Conservation (phyloP, 2,888 invertebrate genomes). For the Argynnis bischoffii region DNA sequence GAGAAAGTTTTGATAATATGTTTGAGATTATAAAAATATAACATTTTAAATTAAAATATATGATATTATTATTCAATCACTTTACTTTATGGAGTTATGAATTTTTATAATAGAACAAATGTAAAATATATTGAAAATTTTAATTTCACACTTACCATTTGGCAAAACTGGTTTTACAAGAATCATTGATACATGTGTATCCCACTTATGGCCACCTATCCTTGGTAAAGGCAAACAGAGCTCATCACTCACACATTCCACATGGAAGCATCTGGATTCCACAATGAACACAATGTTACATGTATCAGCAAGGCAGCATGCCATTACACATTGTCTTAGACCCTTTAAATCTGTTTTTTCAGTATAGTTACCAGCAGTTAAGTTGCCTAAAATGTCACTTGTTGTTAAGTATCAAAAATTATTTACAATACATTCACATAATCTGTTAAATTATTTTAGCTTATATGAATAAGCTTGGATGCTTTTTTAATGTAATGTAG, state of each 20-base stretch:
- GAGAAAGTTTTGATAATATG: too few relatives aligned
- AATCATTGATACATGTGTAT: conserved; percentile 88
- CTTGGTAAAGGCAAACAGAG: conserved; percentile 86
- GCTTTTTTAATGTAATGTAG: too few relatives aligned
- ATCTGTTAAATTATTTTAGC: too few relatives aligned
- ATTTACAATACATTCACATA: background rate
- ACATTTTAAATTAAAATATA: background rate
- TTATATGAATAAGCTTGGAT: too few relatives aligned
- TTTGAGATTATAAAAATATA: too few relatives aligned
- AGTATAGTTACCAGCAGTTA: conserved; percentile 83
- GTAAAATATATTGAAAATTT: background rate
- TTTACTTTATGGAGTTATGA: background rate
- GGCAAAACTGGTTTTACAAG: conserved; percentile 87
- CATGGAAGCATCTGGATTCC: conserved; percentile 89
- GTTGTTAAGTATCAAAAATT: background rate
- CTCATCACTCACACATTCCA: conserved; percentile 87
- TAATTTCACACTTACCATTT: conserved; percentile 64
- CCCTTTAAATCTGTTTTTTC: conserved; percentile 77
- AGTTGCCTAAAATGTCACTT: conserved; percentile 62
- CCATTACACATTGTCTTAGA: conserved; percentile 84
- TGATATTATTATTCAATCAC: background rate
- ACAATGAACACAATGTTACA: conserved; percentile 92
- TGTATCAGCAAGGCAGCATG: conserved; percentile 84
- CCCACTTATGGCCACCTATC: conserved; percentile 73
- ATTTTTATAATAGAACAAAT: too few relatives aligned